Percentiles rank a stretch among this genome's conserved stretches.
phyloP scores from a whole-genome alignment of 2,113 vertebrate genomes.

The Ameiurus melas region DNA sequence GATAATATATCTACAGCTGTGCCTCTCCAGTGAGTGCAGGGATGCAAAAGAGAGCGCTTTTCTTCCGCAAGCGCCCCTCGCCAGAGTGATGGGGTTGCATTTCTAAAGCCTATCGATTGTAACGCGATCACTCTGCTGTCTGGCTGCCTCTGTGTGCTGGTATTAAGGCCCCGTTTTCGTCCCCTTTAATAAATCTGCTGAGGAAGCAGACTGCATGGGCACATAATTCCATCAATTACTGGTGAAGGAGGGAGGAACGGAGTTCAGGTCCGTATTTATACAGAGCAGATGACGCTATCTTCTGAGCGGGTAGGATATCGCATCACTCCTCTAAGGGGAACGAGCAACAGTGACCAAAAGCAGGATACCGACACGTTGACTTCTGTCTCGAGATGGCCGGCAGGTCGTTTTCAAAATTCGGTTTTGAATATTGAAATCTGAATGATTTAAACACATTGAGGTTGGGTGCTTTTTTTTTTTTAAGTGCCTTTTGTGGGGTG shows the following conservation, averaged over 20 bases:
- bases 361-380: neutral
- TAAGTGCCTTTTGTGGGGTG: neutral
- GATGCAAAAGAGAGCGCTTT: constrained; percentile 34
- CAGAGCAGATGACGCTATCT: constrained; percentile 38
- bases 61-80: neutral
- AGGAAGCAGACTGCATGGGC: constrained; percentile 27
- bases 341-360: constrained; percentile 7
- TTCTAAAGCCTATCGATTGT: constrained; percentile 54
- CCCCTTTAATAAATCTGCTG: constrained; percentile 37
- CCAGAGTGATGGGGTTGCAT: constrained; percentile 28
- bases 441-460: neutral
- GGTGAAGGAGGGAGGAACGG: constrained; percentile 8
- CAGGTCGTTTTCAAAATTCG: neutral
- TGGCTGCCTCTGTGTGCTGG: constrained; percentile 29
- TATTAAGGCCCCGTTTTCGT: constrained; percentile 41
- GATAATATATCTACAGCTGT: constrained; percentile 53
- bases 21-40: constrained; percentile 43
- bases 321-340: neutral
- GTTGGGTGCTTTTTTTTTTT: neutral
- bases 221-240: constrained; percentile 32
- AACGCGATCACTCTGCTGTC: constrained; percentile 41
- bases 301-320: constrained; percentile 25
- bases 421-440: constrained; percentile 2
- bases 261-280: constrained; percentile 28
- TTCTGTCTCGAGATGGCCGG: neutral